Percentiles rank a stretch among this genome's conserved stretches.
phyloP scores from a whole-genome alignment of 2,797 vertebrate species.

The Eutrigla gurnardus region DNA sequence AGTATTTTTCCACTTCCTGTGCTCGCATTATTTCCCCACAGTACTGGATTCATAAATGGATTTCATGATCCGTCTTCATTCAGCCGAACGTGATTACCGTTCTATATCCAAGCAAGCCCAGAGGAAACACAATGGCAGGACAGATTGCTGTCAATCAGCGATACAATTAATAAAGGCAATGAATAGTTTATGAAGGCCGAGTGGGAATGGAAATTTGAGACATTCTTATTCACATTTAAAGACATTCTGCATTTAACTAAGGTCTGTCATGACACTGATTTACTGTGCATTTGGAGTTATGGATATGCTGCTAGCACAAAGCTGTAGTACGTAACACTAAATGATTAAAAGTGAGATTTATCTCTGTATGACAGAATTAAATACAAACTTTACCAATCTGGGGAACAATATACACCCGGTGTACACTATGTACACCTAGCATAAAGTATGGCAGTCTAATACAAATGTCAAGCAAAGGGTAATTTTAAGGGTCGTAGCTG shows the following conservation, averaged over 20 bases:
- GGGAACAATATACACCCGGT: too few species aligned
- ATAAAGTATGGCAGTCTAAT: background rate
- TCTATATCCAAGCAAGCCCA: slow-evolving; percentile 33
- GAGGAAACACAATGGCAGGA: slow-evolving; percentile 31
- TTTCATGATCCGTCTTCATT: slow-evolving; percentile 47
- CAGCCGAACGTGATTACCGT: slow-evolving; percentile 25
- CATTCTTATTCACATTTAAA: background rate
- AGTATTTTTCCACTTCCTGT: slow-evolving; percentile 26
- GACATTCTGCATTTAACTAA: slow-evolving; percentile 18
- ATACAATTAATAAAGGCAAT: slow-evolving; percentile 47
- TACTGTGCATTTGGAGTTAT: slow-evolving; percentile 5
- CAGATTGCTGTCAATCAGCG: slow-evolving; percentile 53
- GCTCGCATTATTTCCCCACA: slow-evolving; percentile 48
- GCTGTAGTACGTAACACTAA: background rate
- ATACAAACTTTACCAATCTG: background rate
- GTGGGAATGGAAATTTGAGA: slow-evolving; percentile 34
- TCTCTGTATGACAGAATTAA: slow-evolving; percentile 3
- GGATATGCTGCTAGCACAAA: slow-evolving; percentile 20
- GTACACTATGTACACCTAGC: too few species aligned
- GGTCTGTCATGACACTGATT: slow-evolving; percentile 25
- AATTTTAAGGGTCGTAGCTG: background rate
- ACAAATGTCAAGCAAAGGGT: background rate
- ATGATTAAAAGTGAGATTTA: slow-evolving; percentile 13
- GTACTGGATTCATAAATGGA: slow-evolving; percentile 28
- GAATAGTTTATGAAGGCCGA: slow-evolving; percentile 52